Evolutionary conservation across 2,113 vertebrate genomes (phyloP), one percentile per base, ranked within the genome.

Genomic region (Gymnogyps californianus): DNA sequence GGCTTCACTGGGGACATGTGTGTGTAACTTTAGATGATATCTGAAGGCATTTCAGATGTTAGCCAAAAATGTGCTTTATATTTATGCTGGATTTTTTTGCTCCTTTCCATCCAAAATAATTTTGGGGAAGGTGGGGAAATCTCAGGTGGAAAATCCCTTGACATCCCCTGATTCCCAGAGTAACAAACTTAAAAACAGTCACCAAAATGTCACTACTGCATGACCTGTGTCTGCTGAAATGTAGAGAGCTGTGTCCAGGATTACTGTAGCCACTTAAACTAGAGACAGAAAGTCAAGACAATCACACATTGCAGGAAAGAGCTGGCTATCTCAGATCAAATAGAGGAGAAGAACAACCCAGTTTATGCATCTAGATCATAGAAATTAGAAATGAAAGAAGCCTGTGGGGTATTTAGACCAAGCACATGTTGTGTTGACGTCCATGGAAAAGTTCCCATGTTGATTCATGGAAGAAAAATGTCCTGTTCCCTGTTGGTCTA

Each of bases 1-100:
- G 87, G 78, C 94, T 96, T 96, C 94, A 94, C 87, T 96, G 85
- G 93, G 93, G 96, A 97, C 87, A 40, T 64, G 67, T 71, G 78
- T 82, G 70, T 94, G 91, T 96, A 97, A 96, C 94, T 92, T 95
- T 93, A 95, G 93, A 96, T 96, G 91, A 95, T 96, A 96, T 96
- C 95, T 96, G 89, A 97, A 97, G 79, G 93, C 87, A 96, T 95
- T 97, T 97, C 87, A 93, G 67, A 95, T 46, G 82, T 70, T 90
- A 90, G 94, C 94, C 95, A 96, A 96, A 97, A 97, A 95, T 86
- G 71, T 97, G 91, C 82, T 96, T 96, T 81, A 70, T 90, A 96
- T 97, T 90, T 96, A 83, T 80, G 71, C 51, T 74, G 82, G 51
- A 74, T 67, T 59, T 90, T 81, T 46, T 89, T 93, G 34, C 59